phyloP scores from a whole-genome alignment of 2,797 vertebrate species.

The Sternotherus odoratus region DNA sequence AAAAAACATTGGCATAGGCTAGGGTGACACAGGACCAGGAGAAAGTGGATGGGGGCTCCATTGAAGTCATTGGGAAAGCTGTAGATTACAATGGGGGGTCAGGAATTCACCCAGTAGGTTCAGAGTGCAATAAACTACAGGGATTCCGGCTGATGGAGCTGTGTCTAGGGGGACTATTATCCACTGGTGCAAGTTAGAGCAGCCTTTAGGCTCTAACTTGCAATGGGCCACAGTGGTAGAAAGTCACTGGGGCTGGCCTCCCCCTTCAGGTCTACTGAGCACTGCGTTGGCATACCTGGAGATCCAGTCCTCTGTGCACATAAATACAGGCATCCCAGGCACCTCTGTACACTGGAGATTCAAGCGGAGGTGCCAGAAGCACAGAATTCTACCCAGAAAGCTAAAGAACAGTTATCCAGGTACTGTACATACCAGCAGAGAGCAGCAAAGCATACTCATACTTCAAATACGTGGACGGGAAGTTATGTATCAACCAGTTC shows the following conservation, averaged over 20 bases:
- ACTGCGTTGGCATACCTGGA: not conserved
- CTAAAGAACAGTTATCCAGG: not conserved
- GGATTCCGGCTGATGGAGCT: too few species aligned
- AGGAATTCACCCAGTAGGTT: not conserved
- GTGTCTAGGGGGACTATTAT: too few species aligned
- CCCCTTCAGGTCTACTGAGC: not conserved
- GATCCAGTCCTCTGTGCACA: not conserved
- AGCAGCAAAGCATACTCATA: not conserved
- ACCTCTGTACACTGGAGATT: not conserved
- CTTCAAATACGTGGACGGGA: not conserved
- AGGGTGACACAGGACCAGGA: not conserved
- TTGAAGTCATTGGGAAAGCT: not conserved
- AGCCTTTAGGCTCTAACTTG: too few species aligned
- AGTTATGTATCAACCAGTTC: not conserved
- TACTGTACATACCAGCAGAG: not conserved
- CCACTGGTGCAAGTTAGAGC: too few species aligned
- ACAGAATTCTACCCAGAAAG: not conserved
- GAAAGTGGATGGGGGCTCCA: not conserved
- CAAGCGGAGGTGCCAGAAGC: not conserved
- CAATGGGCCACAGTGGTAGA: not conserved
- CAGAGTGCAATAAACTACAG: not conserved
- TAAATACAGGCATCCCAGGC: not conserved
- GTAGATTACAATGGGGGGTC: not conserved
- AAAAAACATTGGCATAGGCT: not conserved
- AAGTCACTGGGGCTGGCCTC: not conserved